Percentiles rank a stretch among this genome's conserved stretches.
Evolutionary conservation across 2,113 vertebrate species (phyloP).

Genomic region (Colius striatus): DNA sequence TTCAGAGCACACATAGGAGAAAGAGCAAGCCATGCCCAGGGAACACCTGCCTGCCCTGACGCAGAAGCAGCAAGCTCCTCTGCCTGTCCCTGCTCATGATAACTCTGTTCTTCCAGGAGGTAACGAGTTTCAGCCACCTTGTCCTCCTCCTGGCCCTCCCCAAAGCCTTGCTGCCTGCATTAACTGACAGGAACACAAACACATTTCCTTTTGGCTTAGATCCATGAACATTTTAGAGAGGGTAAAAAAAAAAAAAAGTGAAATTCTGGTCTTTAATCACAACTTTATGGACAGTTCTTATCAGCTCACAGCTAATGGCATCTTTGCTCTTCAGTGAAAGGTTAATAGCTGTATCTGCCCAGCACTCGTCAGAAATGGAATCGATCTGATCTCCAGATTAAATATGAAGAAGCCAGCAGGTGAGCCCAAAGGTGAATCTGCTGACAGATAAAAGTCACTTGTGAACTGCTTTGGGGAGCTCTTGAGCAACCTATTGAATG

Average conservation of each 20-base stretch:
- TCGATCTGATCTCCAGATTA: conserved; percentile 38
- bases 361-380: neutral
- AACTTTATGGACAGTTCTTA: conserved; percentile 42
- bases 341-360: conserved; percentile 18
- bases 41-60: neutral
- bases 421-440: conserved; percentile 57
- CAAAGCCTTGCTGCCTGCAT: neutral
- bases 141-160: neutral
- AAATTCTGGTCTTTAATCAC: conserved; percentile 25
- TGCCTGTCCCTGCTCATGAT: neutral
- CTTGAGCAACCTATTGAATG: neutral
- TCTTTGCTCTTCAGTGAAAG: conserved; percentile 43
- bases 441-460: neutral
- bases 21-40: neutral
- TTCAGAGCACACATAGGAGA: neutral
- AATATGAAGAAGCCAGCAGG: neutral
- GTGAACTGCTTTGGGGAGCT: conserved; percentile 8
- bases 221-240: neutral
- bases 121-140: neutral
- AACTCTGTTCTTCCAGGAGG: neutral
- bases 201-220: neutral
- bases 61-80: neutral
- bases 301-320: conserved; percentile 39
- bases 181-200: neutral
- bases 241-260: neutral